Evolutionary conservation across 2,113 vertebrate genomes (phyloP), one percentile per base, ranked within the genome.

Genomic region (Istiophorus platypterus): DNA sequence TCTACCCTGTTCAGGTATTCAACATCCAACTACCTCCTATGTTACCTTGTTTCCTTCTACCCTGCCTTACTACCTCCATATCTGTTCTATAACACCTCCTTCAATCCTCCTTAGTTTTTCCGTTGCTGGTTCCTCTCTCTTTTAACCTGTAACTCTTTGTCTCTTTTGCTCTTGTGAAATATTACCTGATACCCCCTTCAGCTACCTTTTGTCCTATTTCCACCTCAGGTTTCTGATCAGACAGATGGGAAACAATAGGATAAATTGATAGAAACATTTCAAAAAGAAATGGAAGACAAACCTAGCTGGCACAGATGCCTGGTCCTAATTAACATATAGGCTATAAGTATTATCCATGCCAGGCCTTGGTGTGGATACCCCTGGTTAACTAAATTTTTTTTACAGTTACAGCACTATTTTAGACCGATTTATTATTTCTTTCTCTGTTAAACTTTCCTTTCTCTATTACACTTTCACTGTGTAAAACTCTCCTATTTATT

Each of bases 381-480:
- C 37, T 9, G 37, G 37, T 10, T 39, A 39, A 39, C 37, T 39
- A 39, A 39, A 39, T 9, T 5, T 39, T 5, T 39, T 7, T 39
- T 39, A 39, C 2, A 7, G 37, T 39, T 69, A 18, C 4, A 66
- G 45, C 7, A 47, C 54, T 61, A 65, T 59, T 58, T 15, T 49
- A 64, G 64, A 27, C 34, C 49, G 2, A 66, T 73, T 82, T 62
- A 69, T 42, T 64, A 54, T 39, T 18, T 39, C 0, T 54, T 49
- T 63, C 24, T 68, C 20, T 49, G n/a, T n/a, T n/a, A n/a, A n/a
- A n/a, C n/a, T n/a, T n/a, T n/a, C n/a, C n/a, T n/a, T n/a, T n/a
- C n/a, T n/a, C n/a, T n/a, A n/a, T n/a, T n/a, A n/a, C n/a, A n/a
- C 14, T 42, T 79, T 76, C 66, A 59, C 22, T 59, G 54, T 52